A percentile compares a stretch with the other conserved stretches of the same genome.
These are phyloP conservation scores for Subacronicta megacephala DNA, from an alignment of 2,888 invertebrate species.

Conservation along the genomic window DNA sequence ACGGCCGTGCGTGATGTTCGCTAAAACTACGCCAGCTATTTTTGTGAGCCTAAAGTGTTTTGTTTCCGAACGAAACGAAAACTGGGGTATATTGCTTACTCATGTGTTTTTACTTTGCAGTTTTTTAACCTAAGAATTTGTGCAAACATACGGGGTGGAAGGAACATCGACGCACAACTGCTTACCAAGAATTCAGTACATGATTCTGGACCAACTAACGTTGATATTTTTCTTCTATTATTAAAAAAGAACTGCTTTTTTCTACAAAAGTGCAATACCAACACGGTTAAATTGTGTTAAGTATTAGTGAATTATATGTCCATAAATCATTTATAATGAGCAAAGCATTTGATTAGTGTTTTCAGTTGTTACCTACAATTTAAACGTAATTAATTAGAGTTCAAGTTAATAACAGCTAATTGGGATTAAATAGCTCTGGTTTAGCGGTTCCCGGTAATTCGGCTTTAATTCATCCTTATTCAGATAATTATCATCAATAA, in stretches of 20 bases:
- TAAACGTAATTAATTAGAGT: not conserved
- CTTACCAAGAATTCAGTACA: no score
- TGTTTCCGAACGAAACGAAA: slow-evolving; percentile 16
- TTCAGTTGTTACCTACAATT: not conserved
- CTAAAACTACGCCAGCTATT: slow-evolving; percentile 27
- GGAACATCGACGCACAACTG: no score
- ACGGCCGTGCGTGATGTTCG: slow-evolving; percentile 37
- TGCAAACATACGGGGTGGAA: no score
- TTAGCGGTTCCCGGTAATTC: slow-evolving; percentile 16
- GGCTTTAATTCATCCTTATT: not conserved
- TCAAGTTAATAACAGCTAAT: not conserved
- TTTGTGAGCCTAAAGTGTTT: slow-evolving; percentile 28
- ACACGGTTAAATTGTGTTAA: no score
- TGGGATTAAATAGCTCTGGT: slow-evolving; percentile 1
- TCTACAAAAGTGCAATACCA: no score
- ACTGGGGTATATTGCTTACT: slow-evolving; percentile 11
- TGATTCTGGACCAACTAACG: no score
- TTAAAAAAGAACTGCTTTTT: no score
- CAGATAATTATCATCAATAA: not conserved
- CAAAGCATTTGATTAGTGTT: not conserved
- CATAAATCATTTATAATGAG: no score
- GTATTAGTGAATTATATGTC: no score
- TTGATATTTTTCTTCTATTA: no score
- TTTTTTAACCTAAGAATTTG: not conserved
- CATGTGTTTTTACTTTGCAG: not conserved